Conservation (phyloP, 2,797 vertebrate species). For the Kryptolebias ocellatus region DNA sequence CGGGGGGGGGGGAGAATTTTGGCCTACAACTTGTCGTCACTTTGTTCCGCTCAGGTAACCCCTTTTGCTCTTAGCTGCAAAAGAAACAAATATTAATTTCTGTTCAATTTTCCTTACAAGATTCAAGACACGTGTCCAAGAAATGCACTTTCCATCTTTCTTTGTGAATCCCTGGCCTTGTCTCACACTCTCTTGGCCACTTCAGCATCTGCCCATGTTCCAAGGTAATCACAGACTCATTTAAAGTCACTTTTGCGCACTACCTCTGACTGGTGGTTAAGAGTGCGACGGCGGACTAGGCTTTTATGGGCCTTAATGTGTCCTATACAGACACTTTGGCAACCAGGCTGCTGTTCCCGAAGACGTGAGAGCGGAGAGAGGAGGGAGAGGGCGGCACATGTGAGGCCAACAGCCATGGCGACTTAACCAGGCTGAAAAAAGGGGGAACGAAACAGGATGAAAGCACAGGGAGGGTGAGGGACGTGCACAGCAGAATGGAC, state of each 20-base stretch:
- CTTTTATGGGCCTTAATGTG: slow-evolving; percentile 83
- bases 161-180: slow-evolving; percentile 56
- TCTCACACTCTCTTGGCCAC: slow-evolving; percentile 72
- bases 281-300: slow-evolving; percentile 72
- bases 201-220: slow-evolving; percentile 72
- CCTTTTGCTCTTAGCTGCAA: slow-evolving; percentile 55
- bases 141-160: slow-evolving; percentile 38
- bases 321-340: slow-evolving; percentile 78
- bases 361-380: slow-evolving; percentile 18
- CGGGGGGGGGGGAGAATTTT: slow-evolving; percentile 38
- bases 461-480: slow-evolving; percentile 73
- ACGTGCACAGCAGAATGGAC: slow-evolving; percentile 67
- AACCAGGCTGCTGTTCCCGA: slow-evolving; percentile 65
- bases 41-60: slow-evolving; percentile 47
- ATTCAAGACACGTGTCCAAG: slow-evolving; percentile 47
- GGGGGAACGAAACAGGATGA: slow-evolving; percentile 76
- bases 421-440: slow-evolving; percentile 79
- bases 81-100: slow-evolving; percentile 66
- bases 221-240: slow-evolving; percentile 80
- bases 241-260: slow-evolving; percentile 83
- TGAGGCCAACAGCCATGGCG: slow-evolving; percentile 68
- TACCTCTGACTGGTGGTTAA: slow-evolving; percentile 80
- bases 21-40: slow-evolving; percentile 49
- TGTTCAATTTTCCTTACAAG: slow-evolving; percentile 63
- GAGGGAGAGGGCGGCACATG: slow-evolving; percentile 33